Percentiles rank a stretch among this genome's conserved stretches.
phyloP scores from a whole-genome alignment of 1,140 invertebrate species.

The Drosophila kepulauana region DNA sequence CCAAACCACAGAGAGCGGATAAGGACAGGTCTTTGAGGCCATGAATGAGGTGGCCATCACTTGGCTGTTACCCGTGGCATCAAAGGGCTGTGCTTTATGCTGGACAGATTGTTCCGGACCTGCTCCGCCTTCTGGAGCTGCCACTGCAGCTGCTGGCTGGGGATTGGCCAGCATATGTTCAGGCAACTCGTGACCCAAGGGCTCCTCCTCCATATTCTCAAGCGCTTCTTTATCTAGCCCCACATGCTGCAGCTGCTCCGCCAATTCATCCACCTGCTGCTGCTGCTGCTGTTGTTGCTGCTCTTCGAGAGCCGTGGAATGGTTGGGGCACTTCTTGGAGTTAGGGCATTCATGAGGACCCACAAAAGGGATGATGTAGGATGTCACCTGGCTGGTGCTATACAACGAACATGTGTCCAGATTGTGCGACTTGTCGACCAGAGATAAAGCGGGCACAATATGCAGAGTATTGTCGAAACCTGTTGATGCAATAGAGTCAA shows the following conservation, averaged over 20 bases:
- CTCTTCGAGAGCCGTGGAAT: constrained; percentile 40
- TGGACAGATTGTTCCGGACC: constrained; percentile 38
- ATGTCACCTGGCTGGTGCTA: constrained; percentile 79
- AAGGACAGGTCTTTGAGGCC: constrained; percentile 86
- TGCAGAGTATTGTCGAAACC: constrained; percentile 85
- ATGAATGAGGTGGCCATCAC: constrained; percentile 84
- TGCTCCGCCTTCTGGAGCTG: neutral
- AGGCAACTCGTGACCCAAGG: constrained; percentile 69
- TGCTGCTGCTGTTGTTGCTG: constrained; percentile 13
- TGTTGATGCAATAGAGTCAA: constrained; percentile 49
- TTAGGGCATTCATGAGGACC: constrained; percentile 84
- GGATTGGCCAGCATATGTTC: constrained; percentile 65
- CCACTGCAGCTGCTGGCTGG: neutral
- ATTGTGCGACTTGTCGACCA: constrained; percentile 66
- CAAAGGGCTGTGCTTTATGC: constrained; percentile 86
- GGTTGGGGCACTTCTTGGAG: constrained; percentile 82
- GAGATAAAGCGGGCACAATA: constrained; percentile 78
- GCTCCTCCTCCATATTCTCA: constrained; percentile 41
- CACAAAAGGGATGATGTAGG: constrained; percentile 84
- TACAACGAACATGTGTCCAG: constrained; percentile 62
- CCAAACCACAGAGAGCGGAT: constrained; percentile 88
- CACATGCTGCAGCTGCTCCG: constrained; percentile 46
- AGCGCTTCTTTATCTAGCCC: constrained; percentile 34
- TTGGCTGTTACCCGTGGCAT: constrained; percentile 86
- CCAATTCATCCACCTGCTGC: constrained; percentile 42